Base-by-base conservation (phyloP, 2,113 vertebrate genomes). In the Redunca redunca region DNA sequence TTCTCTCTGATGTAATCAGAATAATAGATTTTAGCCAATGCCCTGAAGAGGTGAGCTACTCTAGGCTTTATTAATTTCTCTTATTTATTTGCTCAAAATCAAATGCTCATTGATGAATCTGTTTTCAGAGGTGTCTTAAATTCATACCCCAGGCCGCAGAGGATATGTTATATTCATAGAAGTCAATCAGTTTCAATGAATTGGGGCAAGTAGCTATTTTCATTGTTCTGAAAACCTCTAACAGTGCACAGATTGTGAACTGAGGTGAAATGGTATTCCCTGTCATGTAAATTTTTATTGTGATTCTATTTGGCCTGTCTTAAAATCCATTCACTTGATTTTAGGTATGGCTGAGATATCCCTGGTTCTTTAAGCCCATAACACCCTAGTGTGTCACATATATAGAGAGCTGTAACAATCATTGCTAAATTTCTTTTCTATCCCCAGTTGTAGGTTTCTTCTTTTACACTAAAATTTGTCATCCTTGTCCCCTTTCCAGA, bases 1-100 rank as follows among this genome's bases (percentile, higher is more conserved):
- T 95, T 92, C 48, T 88, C 62, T 95, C 53, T 96, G 36, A 86
- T 82, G 16, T 93, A 91, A 90, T 93, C 36, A 64, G 46, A 94
- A 87, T 48, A 96, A 60, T 6, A 82, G 50, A 62, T 23, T 57
- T 57, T 21, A 84, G 82, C 50, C 10, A 52, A 46, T 92, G 14
- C 53, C 17, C 62, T 15, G 17, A 88, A 78, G 87, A 85, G 40
- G 62, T 81, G 48, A 86, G 40, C 28, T 81, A 6, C 53, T 81
- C 5, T 28, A 78, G 55, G 78, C 19, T 93, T 95, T 90, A 62
- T 52, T 94, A 86, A 74, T 50, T 93, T 96, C 95, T 53, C 36
- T 86, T 53, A 78, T 87, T 87, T 88, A 53, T 78, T 91, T 83
- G 53, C 28, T 26, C 23, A 55, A 23, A 30, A 88, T 80, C 88